These are phyloP conservation scores for Anas acuta DNA, from an alignment of 2,797 vertebrate genomes.

Conservation along the genomic window DNA sequence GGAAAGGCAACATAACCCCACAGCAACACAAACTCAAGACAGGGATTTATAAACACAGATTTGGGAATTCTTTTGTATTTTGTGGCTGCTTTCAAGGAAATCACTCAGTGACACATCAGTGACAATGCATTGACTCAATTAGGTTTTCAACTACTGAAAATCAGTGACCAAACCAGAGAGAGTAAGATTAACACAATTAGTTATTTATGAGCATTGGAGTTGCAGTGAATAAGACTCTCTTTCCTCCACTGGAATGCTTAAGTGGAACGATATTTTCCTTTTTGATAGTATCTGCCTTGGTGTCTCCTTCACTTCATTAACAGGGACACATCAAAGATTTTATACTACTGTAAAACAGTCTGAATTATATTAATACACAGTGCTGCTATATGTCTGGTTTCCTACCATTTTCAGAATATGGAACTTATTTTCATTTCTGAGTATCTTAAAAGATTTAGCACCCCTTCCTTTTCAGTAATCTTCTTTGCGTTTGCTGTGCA, in stretches of 20 bases:
- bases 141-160: neutral
- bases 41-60: neutral
- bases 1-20: neutral
- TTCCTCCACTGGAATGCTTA: conserved; percentile 22
- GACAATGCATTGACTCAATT: neutral
- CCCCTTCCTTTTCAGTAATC: conserved; percentile 55
- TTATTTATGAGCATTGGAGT: neutral
- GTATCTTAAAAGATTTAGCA: conserved; percentile 51
- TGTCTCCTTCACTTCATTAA: conserved; percentile 45
- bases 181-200: neutral
- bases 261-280: neutral
- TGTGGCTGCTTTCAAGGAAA: neutral
- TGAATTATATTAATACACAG: conserved; percentile 16
- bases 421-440: conserved; percentile 56
- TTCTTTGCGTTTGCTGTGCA: conserved; percentile 39
- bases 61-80: neutral
- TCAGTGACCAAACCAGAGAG: neutral
- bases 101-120: neutral
- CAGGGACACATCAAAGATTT: conserved; percentile 67
- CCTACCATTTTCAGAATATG: conserved; percentile 30
- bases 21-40: neutral
- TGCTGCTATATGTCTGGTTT: neutral
- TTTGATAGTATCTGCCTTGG: conserved; percentile 32
- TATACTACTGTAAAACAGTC: conserved; percentile 20
- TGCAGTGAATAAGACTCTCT: neutral